Evolutionary conservation across 2,797 vertebrate genomes (phyloP).

Genomic region (Distichodus sexfasciatus): DNA sequence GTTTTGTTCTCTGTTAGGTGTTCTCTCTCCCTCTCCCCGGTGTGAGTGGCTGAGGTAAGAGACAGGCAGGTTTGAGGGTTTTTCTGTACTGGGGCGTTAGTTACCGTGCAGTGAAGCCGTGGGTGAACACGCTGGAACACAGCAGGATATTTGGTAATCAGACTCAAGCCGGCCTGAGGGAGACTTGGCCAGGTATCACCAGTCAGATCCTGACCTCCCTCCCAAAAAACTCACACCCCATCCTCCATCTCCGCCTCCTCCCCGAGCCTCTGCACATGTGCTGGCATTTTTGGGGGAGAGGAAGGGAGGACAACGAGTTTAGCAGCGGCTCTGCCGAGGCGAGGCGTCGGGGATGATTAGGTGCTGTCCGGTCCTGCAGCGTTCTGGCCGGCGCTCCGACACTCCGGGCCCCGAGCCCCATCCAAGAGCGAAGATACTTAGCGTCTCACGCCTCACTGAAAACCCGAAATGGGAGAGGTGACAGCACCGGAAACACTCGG

Average conservation of each 20-base stretch:
- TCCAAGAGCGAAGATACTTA: slow-evolving; percentile 20
- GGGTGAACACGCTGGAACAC: slow-evolving; percentile 55
- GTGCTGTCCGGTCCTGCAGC: slow-evolving; percentile 48
- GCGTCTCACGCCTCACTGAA: background rate
- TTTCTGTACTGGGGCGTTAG: slow-evolving; percentile 34
- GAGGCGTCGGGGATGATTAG: slow-evolving; percentile 62
- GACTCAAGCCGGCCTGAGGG: slow-evolving; percentile 48
- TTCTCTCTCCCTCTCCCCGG: too few relatives aligned
- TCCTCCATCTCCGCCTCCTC: slow-evolving; percentile 35
- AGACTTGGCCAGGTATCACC: slow-evolving; percentile 19
- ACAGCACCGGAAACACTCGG: background rate
- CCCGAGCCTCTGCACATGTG: slow-evolving; percentile 54
- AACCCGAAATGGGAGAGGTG: slow-evolving; percentile 21
- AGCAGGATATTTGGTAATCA: slow-evolving; percentile 68
- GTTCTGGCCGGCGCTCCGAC: slow-evolving; percentile 39
- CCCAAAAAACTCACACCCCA: too few relatives aligned
- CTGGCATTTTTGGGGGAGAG: slow-evolving; percentile 49
- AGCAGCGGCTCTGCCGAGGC: slow-evolving; percentile 28
- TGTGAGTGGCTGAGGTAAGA: too few relatives aligned
- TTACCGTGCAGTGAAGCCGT: slow-evolving; percentile 56
- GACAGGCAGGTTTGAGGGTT: too few relatives aligned
- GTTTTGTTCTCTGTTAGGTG: too few relatives aligned
- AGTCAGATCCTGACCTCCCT: too few relatives aligned
- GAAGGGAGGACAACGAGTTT: slow-evolving; percentile 30
- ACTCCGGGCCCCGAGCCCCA: slow-evolving; percentile 9